Percentiles rank a stretch among this genome's conserved stretches.
phyloP scores from a whole-genome alignment of 2,797 vertebrate species.

The Pangasius larnaudii region DNA sequence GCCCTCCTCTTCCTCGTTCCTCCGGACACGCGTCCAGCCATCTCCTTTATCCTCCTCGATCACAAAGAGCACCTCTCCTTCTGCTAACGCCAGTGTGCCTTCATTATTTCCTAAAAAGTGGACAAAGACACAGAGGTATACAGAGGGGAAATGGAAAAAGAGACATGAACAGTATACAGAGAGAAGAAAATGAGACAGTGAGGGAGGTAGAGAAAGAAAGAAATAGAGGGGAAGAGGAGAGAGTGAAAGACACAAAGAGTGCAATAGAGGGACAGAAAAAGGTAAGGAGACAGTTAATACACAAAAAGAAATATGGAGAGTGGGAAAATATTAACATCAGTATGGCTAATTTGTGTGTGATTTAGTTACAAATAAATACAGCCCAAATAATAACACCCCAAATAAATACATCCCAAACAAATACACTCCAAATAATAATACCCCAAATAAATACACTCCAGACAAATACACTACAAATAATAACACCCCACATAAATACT shows the following conservation, averaged over 20 bases:
- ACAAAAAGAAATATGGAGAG: background rate
- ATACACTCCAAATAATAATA: too few relatives aligned
- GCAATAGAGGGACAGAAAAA: background rate
- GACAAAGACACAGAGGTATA: background rate
- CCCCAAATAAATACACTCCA: too few relatives aligned
- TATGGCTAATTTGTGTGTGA: background rate
- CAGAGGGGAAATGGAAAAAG: background rate
- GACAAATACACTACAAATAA: too few relatives aligned
- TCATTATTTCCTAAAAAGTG: constrained; percentile 87
- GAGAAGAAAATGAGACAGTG: background rate
- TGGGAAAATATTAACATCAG: background rate
- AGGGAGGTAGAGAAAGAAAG: background rate
- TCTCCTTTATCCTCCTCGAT: constrained; percentile 99
- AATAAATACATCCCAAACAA: too few relatives aligned
- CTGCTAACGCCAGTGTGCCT: constrained; percentile 93
- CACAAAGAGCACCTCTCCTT: constrained; percentile 93
- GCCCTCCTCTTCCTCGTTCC: constrained; percentile 97
- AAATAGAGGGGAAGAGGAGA: background rate
- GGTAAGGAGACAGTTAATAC: background rate
- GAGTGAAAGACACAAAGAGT: background rate
- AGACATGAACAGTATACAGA: background rate
- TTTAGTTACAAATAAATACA: background rate
- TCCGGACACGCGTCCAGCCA: constrained; percentile 96
- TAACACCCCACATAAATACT: too few relatives aligned
- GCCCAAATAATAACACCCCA: too few relatives aligned